Percentiles rank a stretch among this genome's conserved stretches.
Conservation (phyloP, 2,113 vertebrate genomes). For the Neoarius graeffei region DNA sequence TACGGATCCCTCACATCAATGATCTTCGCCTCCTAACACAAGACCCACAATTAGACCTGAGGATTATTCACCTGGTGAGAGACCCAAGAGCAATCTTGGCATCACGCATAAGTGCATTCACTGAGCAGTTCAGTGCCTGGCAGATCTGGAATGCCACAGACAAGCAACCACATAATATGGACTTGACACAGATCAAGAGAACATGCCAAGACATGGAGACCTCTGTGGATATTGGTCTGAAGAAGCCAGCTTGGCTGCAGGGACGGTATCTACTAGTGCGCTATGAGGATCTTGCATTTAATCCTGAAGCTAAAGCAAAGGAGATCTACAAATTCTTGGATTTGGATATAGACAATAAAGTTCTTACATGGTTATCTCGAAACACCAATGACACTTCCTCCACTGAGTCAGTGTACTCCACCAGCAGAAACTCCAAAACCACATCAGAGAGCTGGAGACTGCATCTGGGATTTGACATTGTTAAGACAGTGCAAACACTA, state of each 20-base stretch:
- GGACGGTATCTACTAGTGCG: slow-evolving; percentile 77
- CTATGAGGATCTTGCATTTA: slow-evolving; percentile 77
- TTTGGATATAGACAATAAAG: slow-evolving; percentile 68
- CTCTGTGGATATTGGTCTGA: slow-evolving; percentile 69
- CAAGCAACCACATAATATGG: slow-evolving; percentile 72
- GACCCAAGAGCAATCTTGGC: slow-evolving; percentile 79
- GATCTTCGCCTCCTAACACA: slow-evolving; percentile 74
- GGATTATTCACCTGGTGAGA: slow-evolving; percentile 79
- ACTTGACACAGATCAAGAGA: slow-evolving; percentile 72
- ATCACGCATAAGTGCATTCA: slow-evolving; percentile 76
- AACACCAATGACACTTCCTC: slow-evolving; percentile 72
- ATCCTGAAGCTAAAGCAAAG: slow-evolving; percentile 67
- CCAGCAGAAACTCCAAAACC: slow-evolving; percentile 73
- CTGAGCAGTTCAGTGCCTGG: slow-evolving; percentile 73
- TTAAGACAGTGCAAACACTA: slow-evolving; percentile 71
- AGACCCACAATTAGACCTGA: slow-evolving; percentile 77
- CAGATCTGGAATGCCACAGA: slow-evolving; percentile 80
- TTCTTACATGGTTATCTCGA: slow-evolving; percentile 71
- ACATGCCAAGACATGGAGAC: slow-evolving; percentile 74
- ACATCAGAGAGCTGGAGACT: slow-evolving; percentile 77
- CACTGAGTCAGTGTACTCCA: slow-evolving; percentile 72
- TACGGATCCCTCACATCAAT: slow-evolving; percentile 74
- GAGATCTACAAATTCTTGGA: slow-evolving; percentile 77
- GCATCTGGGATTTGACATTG: slow-evolving; percentile 71
- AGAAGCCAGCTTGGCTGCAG: slow-evolving; percentile 71